Evolutionary conservation across 2,797 vertebrate genomes (phyloP).

Genomic region (Lates japonicus): DNA sequence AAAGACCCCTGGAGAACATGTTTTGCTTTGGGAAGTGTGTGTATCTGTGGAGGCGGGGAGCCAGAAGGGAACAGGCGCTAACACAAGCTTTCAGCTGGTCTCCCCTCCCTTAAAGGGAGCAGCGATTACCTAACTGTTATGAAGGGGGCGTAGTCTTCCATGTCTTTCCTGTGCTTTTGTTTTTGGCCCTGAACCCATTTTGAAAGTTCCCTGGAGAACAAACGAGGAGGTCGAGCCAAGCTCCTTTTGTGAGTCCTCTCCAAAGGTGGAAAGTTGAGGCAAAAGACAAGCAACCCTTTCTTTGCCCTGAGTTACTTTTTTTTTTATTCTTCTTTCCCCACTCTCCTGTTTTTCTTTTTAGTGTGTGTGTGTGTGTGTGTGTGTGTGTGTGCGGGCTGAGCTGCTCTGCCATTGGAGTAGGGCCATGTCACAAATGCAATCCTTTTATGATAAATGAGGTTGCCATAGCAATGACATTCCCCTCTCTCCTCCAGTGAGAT

Average conservation of each 20-base stretch:
- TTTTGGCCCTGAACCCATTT: constrained; percentile 79
- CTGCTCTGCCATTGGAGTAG: constrained; percentile 73
- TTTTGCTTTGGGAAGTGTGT: constrained; percentile 44
- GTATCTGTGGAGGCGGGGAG: constrained; percentile 59
- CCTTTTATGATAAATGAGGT: constrained; percentile 88
- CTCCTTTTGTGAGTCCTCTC: constrained; percentile 72
- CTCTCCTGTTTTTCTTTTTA: constrained; percentile 47
- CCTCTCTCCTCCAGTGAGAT: constrained; percentile 82
- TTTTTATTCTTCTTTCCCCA: constrained; percentile 48
- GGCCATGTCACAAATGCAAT: constrained; percentile 83
- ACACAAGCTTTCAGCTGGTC: constrained; percentile 39
- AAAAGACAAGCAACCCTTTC: constrained; percentile 83
- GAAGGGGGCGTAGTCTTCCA: constrained; percentile 76
- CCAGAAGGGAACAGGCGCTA: constrained; percentile 62
- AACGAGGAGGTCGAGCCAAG: constrained; percentile 71
- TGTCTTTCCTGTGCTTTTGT: constrained; percentile 81
- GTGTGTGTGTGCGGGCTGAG: constrained; percentile 38
- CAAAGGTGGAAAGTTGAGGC: constrained; percentile 86
- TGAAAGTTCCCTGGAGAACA: constrained; percentile 75
- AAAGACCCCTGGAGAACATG: constrained; percentile 35
- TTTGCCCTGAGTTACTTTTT: constrained; percentile 56
- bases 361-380: constrained; percentile 22
- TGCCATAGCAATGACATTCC: constrained; percentile 87
- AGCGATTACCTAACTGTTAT: constrained; percentile 80
- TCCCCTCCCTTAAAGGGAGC: constrained; percentile 73